Base-by-base conservation (phyloP, 2,888 invertebrate species). In the Melinaea menophilus region DNA sequence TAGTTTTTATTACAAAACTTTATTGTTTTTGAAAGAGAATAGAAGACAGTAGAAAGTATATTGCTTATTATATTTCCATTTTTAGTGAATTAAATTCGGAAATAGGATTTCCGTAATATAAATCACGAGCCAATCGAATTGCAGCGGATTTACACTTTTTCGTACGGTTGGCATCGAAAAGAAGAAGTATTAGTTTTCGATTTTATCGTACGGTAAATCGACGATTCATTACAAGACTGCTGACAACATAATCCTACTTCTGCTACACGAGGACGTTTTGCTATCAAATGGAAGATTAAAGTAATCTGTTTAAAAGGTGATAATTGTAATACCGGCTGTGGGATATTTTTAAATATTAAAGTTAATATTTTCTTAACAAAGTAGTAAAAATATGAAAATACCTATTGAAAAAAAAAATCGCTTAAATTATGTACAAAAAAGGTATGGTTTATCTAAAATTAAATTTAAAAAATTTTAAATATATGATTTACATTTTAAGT, bases 121-220 rank as follows among this genome's bases (percentile, higher is more conserved):
- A 13, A 48, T 48, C 22, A n/a, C 48, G 22, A 48, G 13, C 48
- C 5, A 48, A 48, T 46, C 46, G 46, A 46, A 46, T n/a, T 3
- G 46, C 46, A 46, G n/a, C 46, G 46, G 46, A 46, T 46, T 46
- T 46, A 22, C 48, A 48, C 13, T 22, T 48, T 48, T 37, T 48
- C 13, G 13, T 22, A 13, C 3, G 5, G 12, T 22, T 48, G 33
- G 56, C 56, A 61, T 56, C 57, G 48, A 61, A 61, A 63, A 61
- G 59, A 68, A 62, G 67, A 68, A 78, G 78, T 78, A 79, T 77
- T 77, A 74, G 71, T 74, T 72, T 72, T 72, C 70, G 74, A 75
- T 75, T 80, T 82, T 80, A 82, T 84, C 79, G 79, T 73, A 75
- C 77, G 79, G 77, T 76, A 81, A 84, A 84, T 83, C 80, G 75